These are phyloP conservation scores for Monarcha castaneiventris DNA, from an alignment of 2,113 vertebrate species.

Conservation along the genomic window DNA sequence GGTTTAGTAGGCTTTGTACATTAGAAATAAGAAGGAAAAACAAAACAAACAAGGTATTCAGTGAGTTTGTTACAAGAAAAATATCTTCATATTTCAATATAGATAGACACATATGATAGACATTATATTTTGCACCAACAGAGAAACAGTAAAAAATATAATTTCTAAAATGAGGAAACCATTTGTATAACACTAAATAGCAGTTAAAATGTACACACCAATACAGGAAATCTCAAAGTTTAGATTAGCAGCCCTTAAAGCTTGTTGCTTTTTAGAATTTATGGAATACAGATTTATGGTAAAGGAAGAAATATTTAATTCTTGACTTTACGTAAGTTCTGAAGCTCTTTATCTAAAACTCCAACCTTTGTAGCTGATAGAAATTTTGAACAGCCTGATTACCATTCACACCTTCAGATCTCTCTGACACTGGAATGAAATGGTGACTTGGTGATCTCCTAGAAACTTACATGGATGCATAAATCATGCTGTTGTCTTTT, in stretches of 20 bases:
- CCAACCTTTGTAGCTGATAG: background rate
- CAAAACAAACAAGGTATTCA: background rate
- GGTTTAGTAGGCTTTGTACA: background rate
- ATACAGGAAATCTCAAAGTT: background rate
- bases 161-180: background rate
- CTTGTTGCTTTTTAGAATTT: background rate
- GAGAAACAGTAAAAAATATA: background rate
- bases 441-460: background rate
- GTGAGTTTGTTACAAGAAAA: background rate
- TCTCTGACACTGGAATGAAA: slow-evolving; percentile 11
- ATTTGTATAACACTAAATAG: background rate
- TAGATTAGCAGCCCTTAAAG: background rate
- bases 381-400: slow-evolving; percentile 20
- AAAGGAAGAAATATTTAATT: slow-evolving; percentile 5
- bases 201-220: background rate
- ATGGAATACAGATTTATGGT: background rate
- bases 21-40: background rate
- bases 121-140: background rate
- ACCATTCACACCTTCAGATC: slow-evolving; percentile 32
- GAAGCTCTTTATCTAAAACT: slow-evolving; percentile 16
- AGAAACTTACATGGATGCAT: background rate
- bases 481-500: slow-evolving; percentile 4
- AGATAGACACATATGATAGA: background rate
- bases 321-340: background rate
- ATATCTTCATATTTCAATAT: background rate